Evolutionary conservation across 1,140 invertebrate genomes (phyloP).

Genomic region (Rhysida immarginata): DNA sequence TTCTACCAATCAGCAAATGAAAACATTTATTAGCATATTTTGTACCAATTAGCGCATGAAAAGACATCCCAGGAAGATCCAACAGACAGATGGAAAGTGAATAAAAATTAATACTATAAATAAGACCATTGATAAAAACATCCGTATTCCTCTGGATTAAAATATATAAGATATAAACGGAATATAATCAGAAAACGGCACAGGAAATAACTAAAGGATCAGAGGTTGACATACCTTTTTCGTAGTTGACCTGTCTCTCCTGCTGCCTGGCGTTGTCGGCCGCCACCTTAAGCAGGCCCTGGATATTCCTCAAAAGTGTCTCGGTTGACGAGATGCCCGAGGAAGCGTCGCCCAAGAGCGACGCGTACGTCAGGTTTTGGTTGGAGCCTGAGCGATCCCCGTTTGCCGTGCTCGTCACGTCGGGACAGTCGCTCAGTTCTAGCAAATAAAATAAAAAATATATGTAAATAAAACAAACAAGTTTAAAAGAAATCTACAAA

Average conservation of each 20-base stretch:
- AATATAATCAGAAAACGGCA: too few relatives aligned
- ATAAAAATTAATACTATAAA: too few relatives aligned
- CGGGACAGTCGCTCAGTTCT: slow-evolving; percentile 21
- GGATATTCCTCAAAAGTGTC: slow-evolving; percentile 82
- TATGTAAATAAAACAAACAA: neutral
- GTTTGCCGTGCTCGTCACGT: slow-evolving; percentile 21
- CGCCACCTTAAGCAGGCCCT: slow-evolving; percentile 83
- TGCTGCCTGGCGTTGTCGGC: slow-evolving; percentile 89
- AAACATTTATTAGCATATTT: too few relatives aligned
- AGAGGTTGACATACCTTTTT: slow-evolving; percentile 82
- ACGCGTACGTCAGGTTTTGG: slow-evolving; percentile 20
- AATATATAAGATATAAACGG: too few relatives aligned
- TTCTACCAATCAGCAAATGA: too few relatives aligned
- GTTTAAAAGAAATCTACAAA: neutral
- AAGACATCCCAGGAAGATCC: too few relatives aligned
- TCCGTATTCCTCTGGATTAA: too few relatives aligned
- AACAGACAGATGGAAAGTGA: too few relatives aligned
- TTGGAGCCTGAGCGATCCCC: slow-evolving; percentile 18
- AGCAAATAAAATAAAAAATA: neutral
- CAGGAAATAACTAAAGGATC: too few relatives aligned
- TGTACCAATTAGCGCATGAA: too few relatives aligned
- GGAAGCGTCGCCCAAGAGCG: slow-evolving; percentile 23
- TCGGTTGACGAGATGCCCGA: slow-evolving; percentile 60
- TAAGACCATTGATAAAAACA: too few relatives aligned
- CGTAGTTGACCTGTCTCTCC: slow-evolving; percentile 85